Base-by-base conservation (phyloP, 2,113 vertebrate species). In the Rhinogobius similis region DNA sequence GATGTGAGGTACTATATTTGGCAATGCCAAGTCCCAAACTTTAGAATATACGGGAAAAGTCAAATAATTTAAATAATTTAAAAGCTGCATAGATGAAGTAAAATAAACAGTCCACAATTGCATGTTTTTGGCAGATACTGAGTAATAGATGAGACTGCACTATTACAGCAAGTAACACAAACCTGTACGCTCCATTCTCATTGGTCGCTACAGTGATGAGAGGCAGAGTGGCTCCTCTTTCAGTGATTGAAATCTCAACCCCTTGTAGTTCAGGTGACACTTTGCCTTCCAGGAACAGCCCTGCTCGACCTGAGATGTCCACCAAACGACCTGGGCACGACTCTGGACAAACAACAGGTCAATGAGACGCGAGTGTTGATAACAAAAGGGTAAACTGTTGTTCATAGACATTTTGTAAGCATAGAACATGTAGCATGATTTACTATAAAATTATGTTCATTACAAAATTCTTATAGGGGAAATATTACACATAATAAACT, bases 281-380 rank as follows among this genome's bases (percentile, higher is more conserved):
- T 53, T 68, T 92, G 5, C 98, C 98, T 79, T 95, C 95, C 62
- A 99, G 87, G 87, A 99, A 99, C 11, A 99, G 93, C 10, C 98
- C 98, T 0, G 96, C 97, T 62, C 95, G 96, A 26, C 97, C 98
- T 0, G 89, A 82, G 61, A 99, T 98, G 86, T 96, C 95, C 65
- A 98, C 95, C 87, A 98, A 86, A 50, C 94, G 95, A 59, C 97
- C 97, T 0, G 98, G 98, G 82, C 98, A 99, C 41, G 91, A 95
- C 77, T 98, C 98, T 99, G 91, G 64, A 20, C 62, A 41, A 62
- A 39, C 5, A 39, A 63, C n/a, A 38, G 61, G 20, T 62, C 36
- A 41, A n/a, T n/a, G n/a, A n/a, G n/a, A n/a, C n/a, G n/a, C n/a
- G n/a, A 21, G 3, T 13, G 18, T 20, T 11, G 14, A 50, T 48